These are phyloP conservation scores for Drosophila sp. DNA, from an alignment of 1,140 invertebrate species.

Conservation along the genomic window DNA sequence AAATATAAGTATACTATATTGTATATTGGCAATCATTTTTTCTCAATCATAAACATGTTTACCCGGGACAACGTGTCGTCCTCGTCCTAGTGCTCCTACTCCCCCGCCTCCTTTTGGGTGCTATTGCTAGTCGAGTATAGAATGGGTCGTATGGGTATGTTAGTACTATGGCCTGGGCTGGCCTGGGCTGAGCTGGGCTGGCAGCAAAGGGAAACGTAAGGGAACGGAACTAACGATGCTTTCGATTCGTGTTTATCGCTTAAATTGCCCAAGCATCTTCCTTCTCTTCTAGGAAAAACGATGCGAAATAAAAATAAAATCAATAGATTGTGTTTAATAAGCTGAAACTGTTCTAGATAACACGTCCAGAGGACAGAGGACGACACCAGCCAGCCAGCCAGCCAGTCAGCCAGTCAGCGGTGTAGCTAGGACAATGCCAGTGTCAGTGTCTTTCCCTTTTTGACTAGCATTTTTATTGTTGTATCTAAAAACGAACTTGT, in stretches of 20 bases:
- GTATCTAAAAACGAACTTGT: conserved; percentile 35
- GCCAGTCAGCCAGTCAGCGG: background rate
- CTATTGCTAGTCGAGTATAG: background rate
- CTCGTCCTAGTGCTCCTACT: background rate
- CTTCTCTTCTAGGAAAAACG: background rate
- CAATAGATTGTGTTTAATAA: conserved; percentile 26
- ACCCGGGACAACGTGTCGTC: conserved; percentile 8
- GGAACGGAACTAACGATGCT: conserved; percentile 16
- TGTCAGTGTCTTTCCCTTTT: background rate
- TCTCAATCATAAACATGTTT: conserved; percentile 14
- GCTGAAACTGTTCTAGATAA: conserved; percentile 24
- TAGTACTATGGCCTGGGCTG: background rate
- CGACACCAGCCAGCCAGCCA: background rate
- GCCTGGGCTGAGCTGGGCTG: background rate
- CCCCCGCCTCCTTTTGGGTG: background rate
- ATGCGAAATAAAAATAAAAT: conserved; percentile 16
- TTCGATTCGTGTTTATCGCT: conserved; percentile 25
- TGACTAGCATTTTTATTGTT: conserved; percentile 16
- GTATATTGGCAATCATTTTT: conserved; percentile 14
- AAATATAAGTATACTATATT: conserved; percentile 14
- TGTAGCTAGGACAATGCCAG: conserved; percentile 6
- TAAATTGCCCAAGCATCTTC: conserved; percentile 22
- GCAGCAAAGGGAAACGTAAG: background rate
- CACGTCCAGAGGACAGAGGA: conserved; percentile 12
- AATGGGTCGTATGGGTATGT: background rate